Evolutionary conservation across 2,888 invertebrate species (phyloP).

Genomic region (Agrochola macilenta): DNA sequence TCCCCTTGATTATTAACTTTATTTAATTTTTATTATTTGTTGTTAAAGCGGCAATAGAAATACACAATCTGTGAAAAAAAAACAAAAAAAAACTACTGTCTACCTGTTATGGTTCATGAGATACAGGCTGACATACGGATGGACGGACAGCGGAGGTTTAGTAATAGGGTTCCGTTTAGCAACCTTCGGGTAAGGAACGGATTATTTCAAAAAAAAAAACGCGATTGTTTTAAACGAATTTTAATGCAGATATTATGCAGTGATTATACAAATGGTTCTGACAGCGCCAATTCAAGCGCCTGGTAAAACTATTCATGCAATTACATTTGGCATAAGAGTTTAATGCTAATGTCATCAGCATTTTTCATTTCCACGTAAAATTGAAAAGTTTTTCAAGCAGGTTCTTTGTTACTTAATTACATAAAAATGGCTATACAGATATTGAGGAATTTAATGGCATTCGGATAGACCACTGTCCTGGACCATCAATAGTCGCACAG

Average conservation of each 20-base stretch:
- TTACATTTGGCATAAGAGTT: constrained; percentile 40
- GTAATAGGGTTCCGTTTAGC: too few species aligned
- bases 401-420: background rate
- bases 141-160: too few species aligned
- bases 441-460: background rate
- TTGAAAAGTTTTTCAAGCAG: background rate
- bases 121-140: too few species aligned
- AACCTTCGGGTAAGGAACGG: too few species aligned
- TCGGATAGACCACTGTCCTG: background rate
- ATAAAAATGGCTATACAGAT: background rate
- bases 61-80: too few species aligned
- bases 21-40: too few species aligned
- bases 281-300: constrained; percentile 49
- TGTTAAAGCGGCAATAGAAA: too few species aligned
- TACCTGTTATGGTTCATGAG: too few species aligned
- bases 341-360: constrained; percentile 21
- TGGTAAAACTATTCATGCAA: constrained; percentile 59
- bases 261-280: constrained; percentile 6
- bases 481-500: too few species aligned
- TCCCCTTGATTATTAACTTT: too few species aligned
- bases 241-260: constrained; percentile 28
- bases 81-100: too few species aligned
- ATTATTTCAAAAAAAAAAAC: background rate
- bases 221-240: constrained; percentile 1
- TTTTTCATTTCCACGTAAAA: background rate